Percentiles rank a stretch among this genome's conserved stretches.
These are phyloP conservation scores for Philopotamus ludificatus DNA, from an alignment of 1,140 invertebrate genomes.

Conservation along the genomic window DNA sequence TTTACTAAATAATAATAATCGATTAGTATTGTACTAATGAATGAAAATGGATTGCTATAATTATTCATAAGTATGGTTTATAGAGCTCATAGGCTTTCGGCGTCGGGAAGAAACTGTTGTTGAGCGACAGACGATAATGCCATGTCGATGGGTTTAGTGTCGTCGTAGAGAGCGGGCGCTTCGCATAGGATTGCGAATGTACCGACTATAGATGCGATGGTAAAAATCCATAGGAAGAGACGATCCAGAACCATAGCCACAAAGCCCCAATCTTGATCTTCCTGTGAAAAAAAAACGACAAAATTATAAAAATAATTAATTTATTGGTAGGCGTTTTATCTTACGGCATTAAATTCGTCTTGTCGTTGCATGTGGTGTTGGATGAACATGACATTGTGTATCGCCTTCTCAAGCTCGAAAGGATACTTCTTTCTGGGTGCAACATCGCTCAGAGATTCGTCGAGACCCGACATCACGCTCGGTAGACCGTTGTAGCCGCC, in stretches of 20 bases:
- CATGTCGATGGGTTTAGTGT: slow-evolving; percentile 87
- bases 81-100: slow-evolving; percentile 31
- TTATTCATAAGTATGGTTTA: no score
- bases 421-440: slow-evolving; percentile 82
- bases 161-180: slow-evolving; percentile 86
- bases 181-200: slow-evolving; percentile 85
- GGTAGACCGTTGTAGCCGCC: slow-evolving; percentile 75
- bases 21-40: no score
- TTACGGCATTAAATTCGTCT: slow-evolving; percentile 91
- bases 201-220: slow-evolving; percentile 85
- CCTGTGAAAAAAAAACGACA: slow-evolving; percentile 58
- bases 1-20: no score
- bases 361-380: slow-evolving; percentile 90
- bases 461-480: slow-evolving; percentile 75
- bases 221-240: slow-evolving; percentile 95
- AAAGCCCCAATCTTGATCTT: slow-evolving; percentile 98
- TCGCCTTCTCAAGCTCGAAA: slow-evolving; percentile 88
- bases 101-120: slow-evolving; percentile 66
- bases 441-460: slow-evolving; percentile 78
- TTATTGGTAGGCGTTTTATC: slow-evolving; percentile 36
- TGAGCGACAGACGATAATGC: slow-evolving; percentile 79
- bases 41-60: no score
- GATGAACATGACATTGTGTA: slow-evolving; percentile 94
- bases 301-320: slow-evolving; percentile 12
- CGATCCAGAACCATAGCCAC: slow-evolving; percentile 98